phyloP scores from a whole-genome alignment of 2,797 vertebrate species.

The Chloroceryle amazona region DNA sequence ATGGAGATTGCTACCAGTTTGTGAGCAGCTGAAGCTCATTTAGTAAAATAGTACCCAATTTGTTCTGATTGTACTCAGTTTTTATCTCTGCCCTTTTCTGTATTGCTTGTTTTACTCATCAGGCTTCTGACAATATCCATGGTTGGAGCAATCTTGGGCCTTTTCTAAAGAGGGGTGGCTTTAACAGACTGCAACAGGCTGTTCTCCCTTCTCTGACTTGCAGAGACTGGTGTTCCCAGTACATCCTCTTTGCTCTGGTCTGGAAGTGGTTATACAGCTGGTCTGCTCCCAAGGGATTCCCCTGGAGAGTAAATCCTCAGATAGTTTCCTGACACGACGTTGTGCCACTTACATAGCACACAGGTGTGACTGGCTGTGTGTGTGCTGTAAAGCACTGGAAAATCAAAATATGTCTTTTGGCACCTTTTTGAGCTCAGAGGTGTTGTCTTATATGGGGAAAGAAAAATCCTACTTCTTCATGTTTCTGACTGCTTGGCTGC shows the following conservation, averaged over 20 bases:
- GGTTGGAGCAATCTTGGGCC: not conserved
- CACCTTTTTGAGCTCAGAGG: not conserved
- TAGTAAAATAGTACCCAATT: not conserved
- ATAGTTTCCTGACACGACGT: not conserved
- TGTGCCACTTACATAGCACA: not conserved
- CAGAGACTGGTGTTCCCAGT: not conserved
- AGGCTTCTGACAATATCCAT: not conserved
- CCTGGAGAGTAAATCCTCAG: not conserved
- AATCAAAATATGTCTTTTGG: not conserved
- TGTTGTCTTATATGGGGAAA: not conserved
- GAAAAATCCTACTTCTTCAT: not conserved
- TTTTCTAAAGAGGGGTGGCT: not conserved
- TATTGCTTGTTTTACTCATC: not conserved
- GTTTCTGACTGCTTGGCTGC: not conserved
- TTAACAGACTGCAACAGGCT: not conserved
- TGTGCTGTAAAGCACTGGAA: not conserved
- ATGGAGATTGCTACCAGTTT: not conserved
- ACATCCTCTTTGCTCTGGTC: not conserved
- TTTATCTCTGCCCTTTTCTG: not conserved
- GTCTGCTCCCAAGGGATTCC: not conserved
- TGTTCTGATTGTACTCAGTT: not conserved
- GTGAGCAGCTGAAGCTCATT: conserved; percentile 16
- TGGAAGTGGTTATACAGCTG: not conserved
- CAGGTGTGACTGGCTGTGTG: not conserved
- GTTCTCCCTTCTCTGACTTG: not conserved